Conservation (phyloP, 2,113 vertebrate genomes). For the Pangasianodon hypophthalmus region DNA sequence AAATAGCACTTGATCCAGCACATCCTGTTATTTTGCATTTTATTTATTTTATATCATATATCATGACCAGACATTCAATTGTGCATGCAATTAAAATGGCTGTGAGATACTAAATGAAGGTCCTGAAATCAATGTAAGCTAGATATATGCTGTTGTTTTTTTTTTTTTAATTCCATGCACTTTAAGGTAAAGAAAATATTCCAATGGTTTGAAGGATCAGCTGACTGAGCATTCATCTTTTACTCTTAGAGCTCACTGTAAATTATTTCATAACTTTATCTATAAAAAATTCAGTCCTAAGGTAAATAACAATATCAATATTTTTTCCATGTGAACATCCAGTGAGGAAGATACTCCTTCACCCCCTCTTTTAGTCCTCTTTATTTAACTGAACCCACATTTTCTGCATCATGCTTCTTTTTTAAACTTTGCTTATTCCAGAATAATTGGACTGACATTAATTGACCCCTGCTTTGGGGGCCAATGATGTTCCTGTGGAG, state of each 20-base stretch:
- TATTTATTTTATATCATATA: neutral
- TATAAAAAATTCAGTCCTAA: neutral
- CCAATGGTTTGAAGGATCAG: neutral
- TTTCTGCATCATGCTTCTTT: neutral
- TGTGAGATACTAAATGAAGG: too few species aligned
- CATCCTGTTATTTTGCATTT: neutral
- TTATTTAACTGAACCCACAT: neutral
- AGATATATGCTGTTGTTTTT: too few species aligned
- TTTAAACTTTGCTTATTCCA: neutral
- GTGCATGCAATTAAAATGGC: neutral
- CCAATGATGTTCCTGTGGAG: neutral
- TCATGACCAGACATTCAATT: neutral
- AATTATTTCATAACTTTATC: neutral
- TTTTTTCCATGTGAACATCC: neutral
- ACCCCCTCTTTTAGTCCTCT: neutral
- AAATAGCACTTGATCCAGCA: constrained; percentile 5
- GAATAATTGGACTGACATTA: constrained; percentile 13
- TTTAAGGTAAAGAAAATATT: neutral
- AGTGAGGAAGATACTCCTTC: neutral
- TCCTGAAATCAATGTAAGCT: too few species aligned
- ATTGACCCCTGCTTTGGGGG: neutral
- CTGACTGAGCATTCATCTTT: neutral
- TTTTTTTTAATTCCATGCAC: neutral
- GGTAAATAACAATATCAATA: neutral
- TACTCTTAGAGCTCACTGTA: neutral